A percentile compares a stretch with the other conserved stretches of the same genome.
These are phyloP conservation scores for Acanthurus tractus DNA, from an alignment of 2,797 vertebrate species.

Conservation along the genomic window DNA sequence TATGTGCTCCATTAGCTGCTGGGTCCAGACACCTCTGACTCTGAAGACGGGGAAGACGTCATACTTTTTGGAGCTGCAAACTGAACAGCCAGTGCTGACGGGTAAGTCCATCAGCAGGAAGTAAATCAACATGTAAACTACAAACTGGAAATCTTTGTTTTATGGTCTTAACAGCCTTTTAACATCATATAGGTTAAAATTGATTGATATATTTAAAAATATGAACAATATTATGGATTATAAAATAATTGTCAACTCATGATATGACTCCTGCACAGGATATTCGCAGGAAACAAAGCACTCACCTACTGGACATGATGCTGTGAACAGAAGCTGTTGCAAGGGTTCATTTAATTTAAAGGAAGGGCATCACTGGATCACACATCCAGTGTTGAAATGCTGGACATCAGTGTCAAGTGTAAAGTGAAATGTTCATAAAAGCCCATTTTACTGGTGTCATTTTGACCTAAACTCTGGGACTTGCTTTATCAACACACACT, in stretches of 20 bases:
- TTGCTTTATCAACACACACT: background rate
- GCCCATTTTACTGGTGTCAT: background rate
- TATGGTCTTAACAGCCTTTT: too few relatives aligned
- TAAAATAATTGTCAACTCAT: too few relatives aligned
- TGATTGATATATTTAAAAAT: too few relatives aligned
- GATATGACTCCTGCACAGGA: too few relatives aligned
- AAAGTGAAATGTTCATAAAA: too few relatives aligned
- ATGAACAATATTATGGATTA: too few relatives aligned
- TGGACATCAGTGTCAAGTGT: background rate
- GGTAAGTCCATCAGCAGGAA: background rate
- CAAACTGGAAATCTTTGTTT: too few relatives aligned
- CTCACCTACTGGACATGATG: background rate
- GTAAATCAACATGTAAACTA: too few relatives aligned
- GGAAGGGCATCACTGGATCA: background rate
- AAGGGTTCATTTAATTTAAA: background rate
- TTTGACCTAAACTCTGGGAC: background rate
- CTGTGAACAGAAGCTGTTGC: background rate
- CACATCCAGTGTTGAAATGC: background rate
- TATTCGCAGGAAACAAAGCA: background rate
- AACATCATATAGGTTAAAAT: too few relatives aligned
- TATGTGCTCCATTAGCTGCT: background rate
- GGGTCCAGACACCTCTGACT: constrained; percentile 6
- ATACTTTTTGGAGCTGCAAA: background rate
- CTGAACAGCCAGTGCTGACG: too few relatives aligned
- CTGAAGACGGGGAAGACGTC: background rate